Evolutionary conservation across 2,113 vertebrate genomes (phyloP).

Genomic region (Gnathonemus longibarbis): DNA sequence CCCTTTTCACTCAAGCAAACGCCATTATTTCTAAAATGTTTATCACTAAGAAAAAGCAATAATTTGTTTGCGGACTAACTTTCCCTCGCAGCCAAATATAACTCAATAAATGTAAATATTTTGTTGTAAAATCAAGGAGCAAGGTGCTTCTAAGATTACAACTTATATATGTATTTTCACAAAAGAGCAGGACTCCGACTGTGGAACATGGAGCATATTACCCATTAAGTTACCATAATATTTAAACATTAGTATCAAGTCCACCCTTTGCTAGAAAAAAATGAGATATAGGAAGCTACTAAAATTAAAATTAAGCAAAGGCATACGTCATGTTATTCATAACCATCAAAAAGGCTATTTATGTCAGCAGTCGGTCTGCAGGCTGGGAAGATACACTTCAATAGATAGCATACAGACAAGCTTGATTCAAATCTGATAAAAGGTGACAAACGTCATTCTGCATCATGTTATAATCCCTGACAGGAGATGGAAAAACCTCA

Average conservation of each 20-base stretch:
- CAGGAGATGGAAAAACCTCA: not conserved
- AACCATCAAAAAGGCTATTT: not conserved
- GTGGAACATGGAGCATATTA: not conserved
- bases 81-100: not conserved
- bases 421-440: not conserved
- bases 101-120: not conserved
- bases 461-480: not conserved
- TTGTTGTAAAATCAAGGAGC: not conserved
- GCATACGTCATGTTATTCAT: not conserved
- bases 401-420: not conserved
- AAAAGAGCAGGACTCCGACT: not conserved
- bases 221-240: not conserved
- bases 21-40: not conserved
- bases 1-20: not conserved
- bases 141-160: not conserved
- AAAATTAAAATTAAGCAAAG: not conserved
- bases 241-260: not conserved
- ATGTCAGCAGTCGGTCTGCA: not conserved
- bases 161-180: not conserved
- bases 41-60: not conserved
- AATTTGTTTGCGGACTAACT: not conserved
- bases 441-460: not conserved
- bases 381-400: not conserved
- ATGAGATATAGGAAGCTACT: not conserved
- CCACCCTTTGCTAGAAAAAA: not conserved